Evolutionary conservation across 2,113 vertebrate genomes (phyloP).

Genomic region (Brienomyrus brachyistius): DNA sequence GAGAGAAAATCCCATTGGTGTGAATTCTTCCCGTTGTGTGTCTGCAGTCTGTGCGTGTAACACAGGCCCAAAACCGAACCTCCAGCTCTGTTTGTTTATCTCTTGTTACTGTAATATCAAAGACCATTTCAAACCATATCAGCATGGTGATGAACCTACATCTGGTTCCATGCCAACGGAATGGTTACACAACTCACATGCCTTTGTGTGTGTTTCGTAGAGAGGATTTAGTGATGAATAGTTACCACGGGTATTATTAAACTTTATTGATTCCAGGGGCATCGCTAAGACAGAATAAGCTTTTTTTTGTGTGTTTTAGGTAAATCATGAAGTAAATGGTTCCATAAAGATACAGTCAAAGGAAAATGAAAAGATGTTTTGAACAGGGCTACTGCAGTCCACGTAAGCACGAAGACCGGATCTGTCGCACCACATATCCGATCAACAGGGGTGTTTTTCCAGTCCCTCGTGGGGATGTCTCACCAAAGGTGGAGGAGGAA

Average conservation of each 20-base stretch:
- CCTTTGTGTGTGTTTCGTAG: neutral
- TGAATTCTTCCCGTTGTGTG: neutral
- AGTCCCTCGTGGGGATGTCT: neutral
- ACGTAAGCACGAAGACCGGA: neutral
- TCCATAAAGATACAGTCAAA: neutral
- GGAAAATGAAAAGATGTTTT: neutral
- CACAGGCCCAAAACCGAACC: neutral
- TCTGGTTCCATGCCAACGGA: neutral
- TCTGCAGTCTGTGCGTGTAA: neutral
- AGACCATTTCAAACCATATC: neutral
- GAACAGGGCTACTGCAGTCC: neutral
- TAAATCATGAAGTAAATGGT: neutral
- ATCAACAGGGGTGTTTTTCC: no score
- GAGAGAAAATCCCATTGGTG: constrained; percentile 44
- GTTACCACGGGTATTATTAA: neutral
- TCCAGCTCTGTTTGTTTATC: neutral
- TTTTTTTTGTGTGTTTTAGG: neutral
- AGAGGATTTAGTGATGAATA: neutral
- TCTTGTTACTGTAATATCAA: neutral
- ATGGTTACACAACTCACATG: neutral
- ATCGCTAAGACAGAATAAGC: neutral
- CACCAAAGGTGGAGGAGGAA: neutral
- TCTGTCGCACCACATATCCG: neutral
- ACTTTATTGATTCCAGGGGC: neutral
- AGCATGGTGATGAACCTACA: neutral